Percentiles rank a stretch among this genome's conserved stretches.
Evolutionary conservation across 2,113 vertebrate species (phyloP).

Genomic region (Varanus komodoensis): DNA sequence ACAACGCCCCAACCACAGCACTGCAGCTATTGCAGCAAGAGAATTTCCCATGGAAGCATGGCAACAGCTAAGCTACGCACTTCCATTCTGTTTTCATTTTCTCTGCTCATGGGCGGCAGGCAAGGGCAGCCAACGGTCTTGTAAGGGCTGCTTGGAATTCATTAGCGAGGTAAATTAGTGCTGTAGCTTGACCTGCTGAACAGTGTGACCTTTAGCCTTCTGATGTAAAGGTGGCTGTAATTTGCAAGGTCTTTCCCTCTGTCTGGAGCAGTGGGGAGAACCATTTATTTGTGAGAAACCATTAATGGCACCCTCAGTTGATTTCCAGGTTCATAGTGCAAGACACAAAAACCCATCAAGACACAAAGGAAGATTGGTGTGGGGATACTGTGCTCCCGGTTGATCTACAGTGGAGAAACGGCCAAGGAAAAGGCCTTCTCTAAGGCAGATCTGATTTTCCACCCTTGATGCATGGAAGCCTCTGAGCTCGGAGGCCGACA

Average conservation of each 20-base stretch:
- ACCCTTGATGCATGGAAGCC: too few species aligned
- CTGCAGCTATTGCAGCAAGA: slow-evolving; percentile 40
- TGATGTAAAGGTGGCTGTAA: slow-evolving; percentile 63
- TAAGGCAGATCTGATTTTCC: too few species aligned
- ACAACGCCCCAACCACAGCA: slow-evolving; percentile 49
- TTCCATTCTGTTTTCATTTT: slow-evolving; percentile 75
- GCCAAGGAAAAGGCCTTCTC: neutral
- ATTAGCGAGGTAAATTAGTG: slow-evolving; percentile 71
- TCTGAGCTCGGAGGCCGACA: too few species aligned
- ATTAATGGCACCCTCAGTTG: slow-evolving; percentile 68
- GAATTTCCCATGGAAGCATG: slow-evolving; percentile 62
- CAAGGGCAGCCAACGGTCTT: slow-evolving; percentile 66
- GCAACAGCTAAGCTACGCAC: slow-evolving; percentile 70
- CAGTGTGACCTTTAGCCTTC: slow-evolving; percentile 70
- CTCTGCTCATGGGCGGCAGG: slow-evolving; percentile 58
- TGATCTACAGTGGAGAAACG: slow-evolving; percentile 41
- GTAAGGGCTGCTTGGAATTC: slow-evolving; percentile 65
- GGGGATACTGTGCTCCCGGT: slow-evolving; percentile 45
- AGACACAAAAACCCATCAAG: slow-evolving; percentile 53
- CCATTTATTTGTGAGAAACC: slow-evolving; percentile 68
- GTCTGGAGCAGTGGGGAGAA: slow-evolving; percentile 64
- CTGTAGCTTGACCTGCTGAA: slow-evolving; percentile 71
- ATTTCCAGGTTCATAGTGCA: slow-evolving; percentile 58
- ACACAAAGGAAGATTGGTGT: slow-evolving; percentile 41
- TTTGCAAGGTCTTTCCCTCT: slow-evolving; percentile 66